Conservation (phyloP, 2,888 invertebrate species). For the Leucozona laternaria region DNA sequence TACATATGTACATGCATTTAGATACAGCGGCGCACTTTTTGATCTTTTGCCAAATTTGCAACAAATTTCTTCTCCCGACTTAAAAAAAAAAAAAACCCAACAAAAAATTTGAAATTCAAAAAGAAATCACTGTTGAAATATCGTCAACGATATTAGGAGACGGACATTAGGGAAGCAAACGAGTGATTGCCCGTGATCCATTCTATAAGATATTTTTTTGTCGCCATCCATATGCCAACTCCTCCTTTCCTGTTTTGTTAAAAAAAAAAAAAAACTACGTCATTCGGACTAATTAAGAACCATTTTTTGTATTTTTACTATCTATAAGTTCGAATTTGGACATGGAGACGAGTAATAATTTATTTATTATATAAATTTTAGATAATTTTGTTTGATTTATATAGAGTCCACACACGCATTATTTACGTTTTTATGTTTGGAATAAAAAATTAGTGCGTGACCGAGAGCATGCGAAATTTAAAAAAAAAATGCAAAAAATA, state of each 20-base stretch:
- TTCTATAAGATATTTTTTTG: conserved; percentile 42
- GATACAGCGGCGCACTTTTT: conserved; percentile 57
- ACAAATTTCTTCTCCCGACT: conserved; percentile 24
- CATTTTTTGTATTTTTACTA: conserved; percentile 16
- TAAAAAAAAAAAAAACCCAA: conserved; percentile 17
- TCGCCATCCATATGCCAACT: background rate
- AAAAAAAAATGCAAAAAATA: too few species aligned
- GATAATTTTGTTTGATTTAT: conserved; percentile 56
- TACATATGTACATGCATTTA: conserved; percentile 25
- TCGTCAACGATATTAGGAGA: conserved; percentile 33
- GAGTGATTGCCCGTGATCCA: conserved; percentile 54
- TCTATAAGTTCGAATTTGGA: conserved; percentile 9
- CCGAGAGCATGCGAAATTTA: background rate
- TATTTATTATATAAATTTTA: conserved; percentile 41
- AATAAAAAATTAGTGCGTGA: background rate
- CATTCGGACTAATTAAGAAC: conserved; percentile 18
- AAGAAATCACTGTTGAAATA: conserved; percentile 45
- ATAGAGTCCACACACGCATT: conserved; percentile 29
- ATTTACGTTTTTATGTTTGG: background rate
- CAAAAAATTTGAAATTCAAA: background rate
- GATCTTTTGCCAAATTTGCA: conserved; percentile 58
- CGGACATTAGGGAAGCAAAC: conserved; percentile 27
- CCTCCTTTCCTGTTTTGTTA: background rate
- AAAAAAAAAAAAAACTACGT: conserved; percentile 31
- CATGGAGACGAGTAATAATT: background rate